Evolutionary conservation across 2,888 invertebrate species (phyloP).

Genomic region (Lacanobia oleracea): DNA sequence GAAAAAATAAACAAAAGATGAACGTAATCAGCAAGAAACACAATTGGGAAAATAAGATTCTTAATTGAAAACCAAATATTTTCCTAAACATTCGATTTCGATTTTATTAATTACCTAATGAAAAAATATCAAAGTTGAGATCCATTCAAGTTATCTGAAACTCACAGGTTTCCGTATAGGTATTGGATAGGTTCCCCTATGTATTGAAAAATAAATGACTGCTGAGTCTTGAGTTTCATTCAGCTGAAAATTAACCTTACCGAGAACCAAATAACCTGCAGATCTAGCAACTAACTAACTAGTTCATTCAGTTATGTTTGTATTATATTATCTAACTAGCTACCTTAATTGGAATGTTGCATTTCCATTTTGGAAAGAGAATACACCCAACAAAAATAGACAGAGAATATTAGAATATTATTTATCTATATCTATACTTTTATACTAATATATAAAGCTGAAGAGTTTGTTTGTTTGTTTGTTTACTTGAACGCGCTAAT

Average conservation of each 20-base stretch:
- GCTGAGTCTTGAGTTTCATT: background rate
- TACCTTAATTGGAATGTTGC: background rate
- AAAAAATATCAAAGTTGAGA: background rate
- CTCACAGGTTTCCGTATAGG: background rate
- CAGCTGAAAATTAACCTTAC: background rate
- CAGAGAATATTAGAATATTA: background rate
- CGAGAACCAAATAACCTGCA: background rate
- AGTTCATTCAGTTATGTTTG: background rate
- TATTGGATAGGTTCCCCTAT: background rate
- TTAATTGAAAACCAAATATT: background rate
- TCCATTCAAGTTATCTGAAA: background rate
- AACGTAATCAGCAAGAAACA: background rate
- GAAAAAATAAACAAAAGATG: background rate
- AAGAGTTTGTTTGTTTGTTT: no score
- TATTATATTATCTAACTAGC: background rate
- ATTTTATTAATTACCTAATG: background rate
- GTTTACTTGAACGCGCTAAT: no score
- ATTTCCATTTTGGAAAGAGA: background rate
- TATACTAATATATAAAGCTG: no score
- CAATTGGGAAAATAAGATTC: background rate
- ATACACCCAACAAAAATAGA: constrained; percentile 8
- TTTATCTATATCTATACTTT: no score
- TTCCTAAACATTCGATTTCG: background rate
- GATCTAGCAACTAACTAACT: background rate
- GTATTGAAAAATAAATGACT: constrained; percentile 1